Evolutionary conservation across 2,797 vertebrate species (phyloP).

Genomic region (Lutjanus campechanus): DNA sequence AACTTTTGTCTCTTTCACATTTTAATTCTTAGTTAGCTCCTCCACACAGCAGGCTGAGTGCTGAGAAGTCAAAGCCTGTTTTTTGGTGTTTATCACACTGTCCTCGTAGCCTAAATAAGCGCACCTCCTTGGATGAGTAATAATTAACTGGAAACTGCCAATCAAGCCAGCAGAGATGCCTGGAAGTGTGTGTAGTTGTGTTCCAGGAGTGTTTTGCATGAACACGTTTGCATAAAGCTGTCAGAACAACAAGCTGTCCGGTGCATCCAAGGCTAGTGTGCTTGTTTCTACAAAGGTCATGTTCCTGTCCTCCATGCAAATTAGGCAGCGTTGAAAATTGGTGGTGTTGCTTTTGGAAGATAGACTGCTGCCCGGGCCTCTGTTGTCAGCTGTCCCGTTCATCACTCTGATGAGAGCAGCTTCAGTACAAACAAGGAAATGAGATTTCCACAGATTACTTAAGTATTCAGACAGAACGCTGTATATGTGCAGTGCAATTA

Average conservation of each 20-base stretch:
- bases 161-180: neutral
- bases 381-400: slow-evolving; percentile 24
- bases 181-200: slow-evolving; percentile 2
- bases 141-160: slow-evolving; percentile 25
- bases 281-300: slow-evolving; percentile 17
- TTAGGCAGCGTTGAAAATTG: slow-evolving; percentile 8
- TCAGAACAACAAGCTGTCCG: slow-evolving; percentile 16
- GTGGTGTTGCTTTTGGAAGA: slow-evolving; percentile 26
- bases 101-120: slow-evolving; percentile 5
- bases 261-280: neutral
- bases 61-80: neutral
- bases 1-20: neutral
- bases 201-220: slow-evolving; percentile 1
- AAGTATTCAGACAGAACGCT: slow-evolving; percentile 13
- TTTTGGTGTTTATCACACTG: slow-evolving; percentile 2
- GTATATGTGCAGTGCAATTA: neutral
- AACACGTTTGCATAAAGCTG: slow-evolving; percentile 49
- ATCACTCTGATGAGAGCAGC: slow-evolving; percentile 36
- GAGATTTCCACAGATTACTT: slow-evolving; percentile 22
- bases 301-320: slow-evolving; percentile 46
- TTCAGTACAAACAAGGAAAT: slow-evolving; percentile 45
- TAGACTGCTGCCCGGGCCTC: slow-evolving; percentile 1
- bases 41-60: neutral
- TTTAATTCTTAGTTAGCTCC: neutral
- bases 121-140: slow-evolving; percentile 5